Percentiles rank a stretch among this genome's conserved stretches.
These are phyloP conservation scores for Poecilia latipinna DNA, from an alignment of 2,113 vertebrate genomes.

Conservation along the genomic window DNA sequence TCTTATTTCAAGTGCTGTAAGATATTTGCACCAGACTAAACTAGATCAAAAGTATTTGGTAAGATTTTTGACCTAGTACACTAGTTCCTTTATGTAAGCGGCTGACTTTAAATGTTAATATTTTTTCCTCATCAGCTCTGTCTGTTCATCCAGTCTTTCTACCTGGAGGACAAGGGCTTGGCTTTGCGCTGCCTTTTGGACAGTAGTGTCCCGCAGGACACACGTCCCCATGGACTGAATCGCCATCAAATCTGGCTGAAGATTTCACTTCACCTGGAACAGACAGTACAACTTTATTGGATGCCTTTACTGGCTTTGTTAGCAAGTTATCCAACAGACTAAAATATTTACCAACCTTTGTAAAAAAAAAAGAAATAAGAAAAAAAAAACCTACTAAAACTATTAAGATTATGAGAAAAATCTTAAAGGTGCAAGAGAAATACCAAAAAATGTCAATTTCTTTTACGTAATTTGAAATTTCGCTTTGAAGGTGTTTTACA, in stretches of 20 bases:
- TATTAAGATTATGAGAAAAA: neutral
- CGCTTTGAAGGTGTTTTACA: slow-evolving; percentile 2
- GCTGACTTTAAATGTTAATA: neutral
- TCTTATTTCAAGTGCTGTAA: no score
- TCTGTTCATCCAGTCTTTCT: slow-evolving; percentile 18
- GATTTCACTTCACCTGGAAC: slow-evolving; percentile 75
- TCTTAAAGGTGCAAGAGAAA: neutral
- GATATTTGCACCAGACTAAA: no score
- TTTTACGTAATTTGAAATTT: slow-evolving; percentile 13
- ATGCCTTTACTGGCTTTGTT: slow-evolving; percentile 53
- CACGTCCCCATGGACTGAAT: slow-evolving; percentile 69
- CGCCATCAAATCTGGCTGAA: slow-evolving; percentile 21
- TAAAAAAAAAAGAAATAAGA: no score
- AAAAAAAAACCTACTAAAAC: neutral
- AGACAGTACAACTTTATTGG: slow-evolving; percentile 60
- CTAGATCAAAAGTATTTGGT: no score
- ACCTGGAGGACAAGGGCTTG: slow-evolving; percentile 82
- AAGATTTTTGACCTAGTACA: no score
- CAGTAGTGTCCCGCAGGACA: slow-evolving; percentile 84
- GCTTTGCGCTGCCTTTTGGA: slow-evolving; percentile 75
- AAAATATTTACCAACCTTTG: neutral
- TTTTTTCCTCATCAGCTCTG: neutral
- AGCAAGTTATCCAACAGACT: slow-evolving; percentile 39
- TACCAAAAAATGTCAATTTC: no score
- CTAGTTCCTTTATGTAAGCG: neutral